Evolutionary conservation across 2,113 vertebrate species (phyloP).

Genomic region (Phrynocephalus versicolor): DNA sequence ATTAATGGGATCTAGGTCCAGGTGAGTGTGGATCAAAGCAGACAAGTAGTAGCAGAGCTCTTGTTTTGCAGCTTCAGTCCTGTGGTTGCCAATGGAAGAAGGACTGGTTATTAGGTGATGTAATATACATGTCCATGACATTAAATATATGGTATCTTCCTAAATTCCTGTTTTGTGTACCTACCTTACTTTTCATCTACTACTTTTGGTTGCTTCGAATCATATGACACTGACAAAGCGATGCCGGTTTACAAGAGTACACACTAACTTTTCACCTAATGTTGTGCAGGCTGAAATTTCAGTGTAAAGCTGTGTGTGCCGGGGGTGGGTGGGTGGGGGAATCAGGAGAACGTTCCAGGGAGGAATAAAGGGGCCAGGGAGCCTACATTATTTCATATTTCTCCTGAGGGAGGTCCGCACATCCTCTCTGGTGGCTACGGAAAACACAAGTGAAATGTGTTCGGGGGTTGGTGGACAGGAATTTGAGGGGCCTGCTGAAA

Average conservation of each 20-base stretch:
- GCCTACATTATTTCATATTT: no score
- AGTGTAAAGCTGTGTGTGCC: not conserved
- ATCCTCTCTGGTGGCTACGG: no score
- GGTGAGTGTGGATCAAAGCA: not conserved
- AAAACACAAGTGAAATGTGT: no score
- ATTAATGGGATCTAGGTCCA: not conserved
- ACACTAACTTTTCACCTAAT: not conserved
- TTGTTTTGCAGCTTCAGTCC: not conserved
- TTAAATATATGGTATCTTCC: no score
- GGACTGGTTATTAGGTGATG: no score
- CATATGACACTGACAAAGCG: no score
- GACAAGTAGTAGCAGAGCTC: not conserved
- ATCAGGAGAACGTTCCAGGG: not conserved
- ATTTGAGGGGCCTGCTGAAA: not conserved
- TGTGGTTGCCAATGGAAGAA: not conserved
- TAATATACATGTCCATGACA: not conserved
- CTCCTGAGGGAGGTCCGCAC: no score
- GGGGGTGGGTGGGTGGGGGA: no score
- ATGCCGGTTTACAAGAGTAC: not conserved
- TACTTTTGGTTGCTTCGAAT: not conserved
- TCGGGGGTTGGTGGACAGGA: no score
- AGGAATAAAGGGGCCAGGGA: not conserved
- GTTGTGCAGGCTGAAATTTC: not conserved
- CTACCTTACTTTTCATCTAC: not conserved
- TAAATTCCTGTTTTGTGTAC: not conserved